phyloP scores from a whole-genome alignment of 2,797 vertebrate species.

The Botia almorhae region DNA sequence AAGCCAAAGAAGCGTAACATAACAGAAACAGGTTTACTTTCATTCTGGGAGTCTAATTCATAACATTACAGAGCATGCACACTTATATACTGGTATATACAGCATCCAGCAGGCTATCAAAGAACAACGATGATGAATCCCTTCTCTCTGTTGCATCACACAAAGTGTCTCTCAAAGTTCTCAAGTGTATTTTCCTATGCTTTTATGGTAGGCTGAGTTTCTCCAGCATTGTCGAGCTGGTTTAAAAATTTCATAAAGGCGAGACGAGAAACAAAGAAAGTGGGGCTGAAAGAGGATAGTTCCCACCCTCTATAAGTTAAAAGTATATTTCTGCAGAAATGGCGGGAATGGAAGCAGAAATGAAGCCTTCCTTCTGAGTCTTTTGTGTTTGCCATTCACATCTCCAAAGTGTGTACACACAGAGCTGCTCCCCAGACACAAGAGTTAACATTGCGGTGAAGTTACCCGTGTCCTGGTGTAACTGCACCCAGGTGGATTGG shows the following conservation, averaged over 20 bases:
- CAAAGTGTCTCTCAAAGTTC: conserved; percentile 61
- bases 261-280: conserved; percentile 69
- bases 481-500: conserved; percentile 64
- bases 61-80: not conserved
- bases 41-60: not conserved
- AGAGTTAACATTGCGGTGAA: conserved; percentile 45
- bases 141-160: conserved; percentile 50
- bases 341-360: conserved; percentile 69
- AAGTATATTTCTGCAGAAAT: conserved; percentile 76
- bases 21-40: not conserved
- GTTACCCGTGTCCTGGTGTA: conserved; percentile 62
- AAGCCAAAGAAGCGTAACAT: not conserved
- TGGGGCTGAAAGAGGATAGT: conserved; percentile 60
- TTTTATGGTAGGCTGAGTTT: conserved; percentile 75
- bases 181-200: conserved; percentile 64
- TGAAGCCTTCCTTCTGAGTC: conserved; percentile 59
- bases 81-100: not conserved
- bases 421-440: conserved; percentile 8
- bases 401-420: conserved; percentile 62
- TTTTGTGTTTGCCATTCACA: conserved; percentile 61
- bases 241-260: conserved; percentile 78
- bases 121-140: not conserved
- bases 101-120: not conserved
- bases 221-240: conserved; percentile 72
- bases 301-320: conserved; percentile 64